These are phyloP conservation scores for Agonopterix subpropinquella DNA, from an alignment of 2,888 invertebrate species.

Conservation along the genomic window DNA sequence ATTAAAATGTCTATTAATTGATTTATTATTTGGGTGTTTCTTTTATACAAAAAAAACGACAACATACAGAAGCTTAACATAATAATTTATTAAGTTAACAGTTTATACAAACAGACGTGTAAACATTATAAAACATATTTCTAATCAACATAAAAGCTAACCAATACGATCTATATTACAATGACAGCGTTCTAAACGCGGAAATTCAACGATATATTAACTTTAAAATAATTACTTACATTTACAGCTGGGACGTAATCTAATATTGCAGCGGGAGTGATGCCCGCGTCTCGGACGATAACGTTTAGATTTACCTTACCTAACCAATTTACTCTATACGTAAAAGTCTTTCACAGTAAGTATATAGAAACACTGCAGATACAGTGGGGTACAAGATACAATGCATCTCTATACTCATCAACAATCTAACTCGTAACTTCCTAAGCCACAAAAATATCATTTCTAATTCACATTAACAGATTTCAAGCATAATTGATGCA, in stretches of 20 bases:
- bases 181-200: slow-evolving; percentile 70
- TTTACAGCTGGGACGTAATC: slow-evolving; percentile 66
- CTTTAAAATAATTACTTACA: slow-evolving; percentile 46
- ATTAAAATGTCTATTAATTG: too few relatives aligned
- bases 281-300: slow-evolving; percentile 61
- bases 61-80: slow-evolving; percentile 49
- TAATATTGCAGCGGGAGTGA: slow-evolving; percentile 66
- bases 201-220: slow-evolving; percentile 48
- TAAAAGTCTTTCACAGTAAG: not conserved
- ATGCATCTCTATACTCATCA: too few relatives aligned
- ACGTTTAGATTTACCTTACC: slow-evolving; percentile 18
- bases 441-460: too few relatives aligned
- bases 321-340: slow-evolving; percentile 1
- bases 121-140: slow-evolving; percentile 69
- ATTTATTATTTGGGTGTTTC: too few relatives aligned
- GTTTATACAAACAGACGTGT: slow-evolving; percentile 68
- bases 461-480: too few relatives aligned
- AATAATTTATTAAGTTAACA: slow-evolving; percentile 71
- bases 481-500: not conserved
- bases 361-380: too few relatives aligned
- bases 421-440: too few relatives aligned
- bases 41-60: not conserved
- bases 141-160: slow-evolving; percentile 51
- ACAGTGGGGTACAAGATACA: not conserved
- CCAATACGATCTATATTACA: slow-evolving; percentile 18